Base-by-base conservation (phyloP, 2,888 invertebrate species). In the Kryphioiulus occultus region DNA sequence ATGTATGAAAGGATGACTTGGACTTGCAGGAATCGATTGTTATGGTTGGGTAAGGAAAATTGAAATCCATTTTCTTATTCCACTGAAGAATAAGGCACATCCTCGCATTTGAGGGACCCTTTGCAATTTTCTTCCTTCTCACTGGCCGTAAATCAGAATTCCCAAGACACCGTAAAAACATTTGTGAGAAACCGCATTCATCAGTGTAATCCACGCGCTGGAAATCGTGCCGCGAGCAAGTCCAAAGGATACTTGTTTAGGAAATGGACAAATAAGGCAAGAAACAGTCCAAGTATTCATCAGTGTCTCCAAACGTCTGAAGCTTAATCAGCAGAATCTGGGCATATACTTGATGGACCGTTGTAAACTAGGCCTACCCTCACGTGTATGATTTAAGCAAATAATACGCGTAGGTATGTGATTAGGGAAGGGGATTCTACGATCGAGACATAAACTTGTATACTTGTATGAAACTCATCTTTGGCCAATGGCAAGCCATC, bases 91-190 rank as follows among this genome's bases (percentile, higher is more conserved):
- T 26, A 68, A 26, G 68, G 68, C 68, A 26, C 26, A 26, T 68
- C 53, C 7, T 53, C 68, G 68, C 26, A 68, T 68, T 26, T 68
- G 68, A 26, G 53, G 26, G 10, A 10, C 22, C 68, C 68, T n/a
- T 68, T 0, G 68, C 68, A 68, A 68, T 68, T 68, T 26, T 68
- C 68, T 26, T 68, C 26, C n/a, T 35, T 19, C 68, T 68, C 68
- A 68, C 68, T 26, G 68, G 68, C 68, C 68, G n/a, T 68, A 68
- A 68, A 68, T 68, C 68, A 68, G 68, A 26, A 68, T 26, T 68
- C 68, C 68, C 68, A 68, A 26, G 68, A n/a, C n/a, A 26, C 68
- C 68, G 22, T 68, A 26, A 68, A 68, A n/a, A 68, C 68, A 68
- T 68, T 68, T 68, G 68, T 26, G 68, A 26, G 68, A 68, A 68